Conservation (phyloP, 2,888 invertebrate genomes). For the Boloria selene region DNA sequence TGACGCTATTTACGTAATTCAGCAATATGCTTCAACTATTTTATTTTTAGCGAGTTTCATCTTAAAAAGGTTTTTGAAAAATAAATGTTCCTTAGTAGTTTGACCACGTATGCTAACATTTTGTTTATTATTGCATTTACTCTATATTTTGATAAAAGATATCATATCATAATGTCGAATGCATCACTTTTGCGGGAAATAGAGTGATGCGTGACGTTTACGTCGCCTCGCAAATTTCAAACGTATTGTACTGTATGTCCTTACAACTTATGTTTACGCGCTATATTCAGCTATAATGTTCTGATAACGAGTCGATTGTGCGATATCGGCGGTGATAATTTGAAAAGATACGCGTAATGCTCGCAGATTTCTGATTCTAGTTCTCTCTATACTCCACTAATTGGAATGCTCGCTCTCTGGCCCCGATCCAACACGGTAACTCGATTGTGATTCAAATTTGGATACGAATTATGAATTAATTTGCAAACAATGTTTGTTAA, state of each 20-base stretch:
- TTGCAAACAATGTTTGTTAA: conserved; percentile 29
- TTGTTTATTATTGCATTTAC: too few species aligned
- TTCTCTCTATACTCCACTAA: conserved; percentile 19
- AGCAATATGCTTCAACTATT: background rate
- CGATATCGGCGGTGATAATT: conserved; percentile 26
- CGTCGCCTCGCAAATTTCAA: too few species aligned
- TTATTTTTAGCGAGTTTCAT: background rate
- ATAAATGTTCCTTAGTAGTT: too few species aligned
- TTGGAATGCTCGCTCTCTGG: conserved; percentile 25
- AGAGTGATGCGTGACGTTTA: background rate
- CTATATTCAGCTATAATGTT: conserved; percentile 10
- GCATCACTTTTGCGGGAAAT: background rate
- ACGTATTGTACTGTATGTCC: conserved; percentile 1
- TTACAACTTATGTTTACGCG: conserved; percentile 5
- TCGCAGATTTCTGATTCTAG: conserved; percentile 15
- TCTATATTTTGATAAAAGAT: background rate
- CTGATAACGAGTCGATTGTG: conserved; percentile 22
- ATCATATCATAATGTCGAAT: background rate
- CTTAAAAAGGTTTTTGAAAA: background rate
- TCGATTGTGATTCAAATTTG: conserved; percentile 28
- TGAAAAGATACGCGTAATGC: conserved; percentile 6
- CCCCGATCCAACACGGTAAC: conserved; percentile 26
- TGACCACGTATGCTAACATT: too few species aligned
- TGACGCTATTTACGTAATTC: conserved; percentile 12
- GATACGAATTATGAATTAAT: conserved; percentile 27